Evolutionary conservation across 2,797 vertebrate genomes (phyloP), one percentile per base, ranked within the genome.

Genomic region (Smutsia temminckii): DNA sequence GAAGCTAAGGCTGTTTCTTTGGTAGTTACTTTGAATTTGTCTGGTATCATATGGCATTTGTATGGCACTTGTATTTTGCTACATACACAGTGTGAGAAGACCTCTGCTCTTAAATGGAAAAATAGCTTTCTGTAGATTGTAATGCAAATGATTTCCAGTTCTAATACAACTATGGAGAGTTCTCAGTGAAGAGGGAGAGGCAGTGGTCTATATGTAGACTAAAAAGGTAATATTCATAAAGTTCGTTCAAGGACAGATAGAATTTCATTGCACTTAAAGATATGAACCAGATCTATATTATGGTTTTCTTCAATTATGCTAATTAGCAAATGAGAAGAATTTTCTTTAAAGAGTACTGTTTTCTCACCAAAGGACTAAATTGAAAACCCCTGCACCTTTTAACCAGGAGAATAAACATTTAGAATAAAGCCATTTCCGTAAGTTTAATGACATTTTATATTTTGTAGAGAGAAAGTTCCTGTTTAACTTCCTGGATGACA

Each of bases 401-500:
- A 64, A 17, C 9, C 71, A 77, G n/a, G 53, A 85, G n/a, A 63
- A 66, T 27, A 34, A 55, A 81, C 23, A 59, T n/a, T 46, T 91
- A 71, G 83, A 87, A 96, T 88, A 49, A 91, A 68, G 5, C 18
- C 0, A 74, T 68, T 46, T 93, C 49, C 95, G 3, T 42, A 10
- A 83, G 59, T 95, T 87, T 79, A 61, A 46, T 3, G 8, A 71
- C 25, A 49, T 2, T 3, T 1, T 0, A 27, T 85, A 72, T 91
- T 57, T 9, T 23, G 11, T 0, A 80, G 55, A 93, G 80, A 80
- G 92, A 80, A 74, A 68, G n/a, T 57, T 79, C 61, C 79, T 40
- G 3, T 96, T 92, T 74, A 86, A 83, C 84, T 89, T 95, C 84
- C 71, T 93, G 96, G 89, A 96, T 96, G 89, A 96, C 95, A 87